phyloP scores from a whole-genome alignment of 2,113 vertebrate species.

The Muntiacus reevesi region DNA sequence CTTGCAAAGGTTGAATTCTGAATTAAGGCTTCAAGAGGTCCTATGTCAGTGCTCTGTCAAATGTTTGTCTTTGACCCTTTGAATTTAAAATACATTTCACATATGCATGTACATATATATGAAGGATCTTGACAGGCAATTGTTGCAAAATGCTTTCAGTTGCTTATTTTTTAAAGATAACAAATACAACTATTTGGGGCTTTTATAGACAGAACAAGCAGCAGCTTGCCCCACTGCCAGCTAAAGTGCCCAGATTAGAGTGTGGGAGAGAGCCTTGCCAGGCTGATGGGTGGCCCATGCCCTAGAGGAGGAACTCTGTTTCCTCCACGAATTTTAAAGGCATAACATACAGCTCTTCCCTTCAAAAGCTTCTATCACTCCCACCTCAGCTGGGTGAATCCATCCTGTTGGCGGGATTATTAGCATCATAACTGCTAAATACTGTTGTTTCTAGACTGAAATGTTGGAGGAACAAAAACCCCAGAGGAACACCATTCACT shows the following conservation, averaged over 20 bases:
- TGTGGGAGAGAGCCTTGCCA: accelerated
- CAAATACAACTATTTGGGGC: background rate
- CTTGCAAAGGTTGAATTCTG: background rate
- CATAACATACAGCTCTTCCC: background rate
- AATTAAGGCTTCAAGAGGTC: background rate
- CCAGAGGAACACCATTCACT: accelerated
- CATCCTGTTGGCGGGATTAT: background rate
- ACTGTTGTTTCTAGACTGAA: background rate
- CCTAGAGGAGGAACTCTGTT: background rate
- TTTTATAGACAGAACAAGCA: background rate
- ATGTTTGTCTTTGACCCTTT: background rate
- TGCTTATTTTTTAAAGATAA: background rate
- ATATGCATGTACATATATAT: background rate
- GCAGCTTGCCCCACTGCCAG: too few relatives aligned
- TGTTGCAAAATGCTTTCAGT: background rate
- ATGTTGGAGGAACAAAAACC: background rate
- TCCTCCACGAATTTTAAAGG: background rate
- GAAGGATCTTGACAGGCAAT: background rate
- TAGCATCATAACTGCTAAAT: background rate
- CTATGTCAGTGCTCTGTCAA: background rate
- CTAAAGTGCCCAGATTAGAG: background rate
- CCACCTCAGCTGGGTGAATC: background rate
- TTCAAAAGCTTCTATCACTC: background rate
- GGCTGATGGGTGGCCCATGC: accelerated
- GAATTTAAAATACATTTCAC: background rate